Conservation (phyloP, 2,797 vertebrate genomes). For the Lutjanus campechanus region DNA sequence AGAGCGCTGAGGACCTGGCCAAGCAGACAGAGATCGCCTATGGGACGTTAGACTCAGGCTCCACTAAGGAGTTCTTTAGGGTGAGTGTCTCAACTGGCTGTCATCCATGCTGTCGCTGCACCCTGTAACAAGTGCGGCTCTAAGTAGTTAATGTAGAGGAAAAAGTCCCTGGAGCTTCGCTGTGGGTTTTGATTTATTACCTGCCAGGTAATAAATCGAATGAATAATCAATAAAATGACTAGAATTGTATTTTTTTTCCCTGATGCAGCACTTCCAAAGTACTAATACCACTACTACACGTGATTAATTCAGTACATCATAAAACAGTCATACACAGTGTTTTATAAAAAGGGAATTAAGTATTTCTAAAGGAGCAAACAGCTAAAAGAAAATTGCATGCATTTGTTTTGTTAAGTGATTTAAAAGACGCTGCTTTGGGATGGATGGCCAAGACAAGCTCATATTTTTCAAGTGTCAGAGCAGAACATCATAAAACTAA, state of each 20-base stretch:
- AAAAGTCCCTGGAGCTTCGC: conserved; percentile 37
- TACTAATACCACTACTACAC: conserved; percentile 6
- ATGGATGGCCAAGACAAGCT: conserved; percentile 20
- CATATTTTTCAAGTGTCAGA: conserved; percentile 20
- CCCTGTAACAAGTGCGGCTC: conserved; percentile 6
- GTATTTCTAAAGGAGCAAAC: conserved; percentile 27
- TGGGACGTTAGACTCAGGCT: conserved; percentile 98
- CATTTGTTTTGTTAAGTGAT: conserved; percentile 40
- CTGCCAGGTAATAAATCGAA: conserved; percentile 54
- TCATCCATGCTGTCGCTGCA: conserved; percentile 25
- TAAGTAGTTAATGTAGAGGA: conserved; percentile 26
- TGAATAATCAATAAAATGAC: conserved; percentile 56
- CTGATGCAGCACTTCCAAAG: conserved; percentile 48
- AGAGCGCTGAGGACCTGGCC: conserved; percentile 97
- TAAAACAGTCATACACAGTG: conserved; percentile 21
- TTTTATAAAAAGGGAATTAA: conserved; percentile 28
- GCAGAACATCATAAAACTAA: conserved; percentile 27
- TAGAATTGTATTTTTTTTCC: conserved; percentile 11
- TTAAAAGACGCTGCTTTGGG: conserved; percentile 25
- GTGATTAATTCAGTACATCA: conserved; percentile 47
- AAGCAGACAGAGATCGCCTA: conserved; percentile 99
- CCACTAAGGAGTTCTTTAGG: conserved; percentile 99
- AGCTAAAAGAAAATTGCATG: not conserved
- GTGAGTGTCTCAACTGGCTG: conserved; percentile 84
- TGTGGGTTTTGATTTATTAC: conserved; percentile 52